Conservation (phyloP, 2,113 vertebrate species). For the Proteles cristata region DNA sequence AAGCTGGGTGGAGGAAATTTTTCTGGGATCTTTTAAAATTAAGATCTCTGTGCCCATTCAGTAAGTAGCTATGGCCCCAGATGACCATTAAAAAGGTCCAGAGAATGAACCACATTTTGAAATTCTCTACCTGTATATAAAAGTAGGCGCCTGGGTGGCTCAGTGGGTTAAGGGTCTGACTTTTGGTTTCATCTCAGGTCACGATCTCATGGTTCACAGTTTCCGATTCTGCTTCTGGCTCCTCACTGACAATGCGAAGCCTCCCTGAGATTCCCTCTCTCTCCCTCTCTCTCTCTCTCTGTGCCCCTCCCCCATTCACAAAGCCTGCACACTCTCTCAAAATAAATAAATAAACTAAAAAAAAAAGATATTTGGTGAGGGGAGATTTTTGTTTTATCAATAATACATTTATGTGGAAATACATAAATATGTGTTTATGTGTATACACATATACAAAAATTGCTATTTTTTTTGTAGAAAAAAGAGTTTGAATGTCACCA, state of each 20-base stretch:
- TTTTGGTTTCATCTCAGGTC: too few species aligned
- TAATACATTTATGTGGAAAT: conserved; percentile 14
- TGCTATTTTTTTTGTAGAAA: background rate
- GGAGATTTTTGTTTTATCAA: conserved; percentile 31
- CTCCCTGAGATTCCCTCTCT: too few species aligned
- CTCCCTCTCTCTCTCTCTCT: too few species aligned
- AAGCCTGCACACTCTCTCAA: too few species aligned
- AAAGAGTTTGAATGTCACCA: background rate
- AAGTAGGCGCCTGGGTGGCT: background rate
- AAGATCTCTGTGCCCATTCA: background rate
- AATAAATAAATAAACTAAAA: too few species aligned
- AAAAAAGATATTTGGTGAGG: background rate
- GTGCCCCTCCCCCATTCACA: too few species aligned
- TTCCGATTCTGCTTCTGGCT: too few species aligned
- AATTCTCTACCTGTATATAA: background rate
- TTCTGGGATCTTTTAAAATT: background rate
- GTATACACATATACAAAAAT: background rate
- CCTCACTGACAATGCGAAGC: too few species aligned
- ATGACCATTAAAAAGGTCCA: background rate
- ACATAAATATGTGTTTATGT: background rate
- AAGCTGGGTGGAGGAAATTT: too few species aligned
- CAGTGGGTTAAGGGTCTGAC: too few species aligned
- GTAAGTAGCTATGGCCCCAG: background rate
- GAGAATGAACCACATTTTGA: background rate
- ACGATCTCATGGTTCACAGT: too few species aligned